phyloP scores from a whole-genome alignment of 2,113 vertebrate genomes.

The Rhynchomys soricoides region DNA sequence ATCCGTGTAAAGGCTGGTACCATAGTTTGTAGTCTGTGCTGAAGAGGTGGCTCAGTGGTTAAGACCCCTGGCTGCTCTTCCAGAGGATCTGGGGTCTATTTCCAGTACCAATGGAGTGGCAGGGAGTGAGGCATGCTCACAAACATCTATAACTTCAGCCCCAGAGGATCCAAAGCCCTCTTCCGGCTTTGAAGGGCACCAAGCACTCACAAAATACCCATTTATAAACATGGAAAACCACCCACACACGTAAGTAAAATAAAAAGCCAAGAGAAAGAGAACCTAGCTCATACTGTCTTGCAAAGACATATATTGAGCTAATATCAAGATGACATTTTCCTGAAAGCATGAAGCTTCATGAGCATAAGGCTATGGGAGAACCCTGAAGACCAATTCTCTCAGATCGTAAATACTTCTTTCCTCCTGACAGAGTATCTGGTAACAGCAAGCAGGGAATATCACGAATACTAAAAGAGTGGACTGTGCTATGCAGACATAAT shows the following conservation, averaged over 20 bases:
- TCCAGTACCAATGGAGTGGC: rapidly evolving
- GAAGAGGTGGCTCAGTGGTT: not conserved
- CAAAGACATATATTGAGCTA: conserved; percentile 26
- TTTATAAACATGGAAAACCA: not conserved
- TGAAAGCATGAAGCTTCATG: not conserved
- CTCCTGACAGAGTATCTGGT: not conserved
- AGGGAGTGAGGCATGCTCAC: no score
- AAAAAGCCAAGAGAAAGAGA: not conserved
- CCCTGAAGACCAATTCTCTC: not conserved
- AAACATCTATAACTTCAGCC: not conserved
- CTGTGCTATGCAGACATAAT: not conserved
- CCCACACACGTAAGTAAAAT: not conserved
- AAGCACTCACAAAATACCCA: not conserved
- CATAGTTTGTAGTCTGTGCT: not conserved
- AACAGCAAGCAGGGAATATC: not conserved
- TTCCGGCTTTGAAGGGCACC: no score
- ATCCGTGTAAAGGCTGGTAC: not conserved
- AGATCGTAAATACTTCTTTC: not conserved
- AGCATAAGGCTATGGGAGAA: not conserved
- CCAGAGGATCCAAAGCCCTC: not conserved
- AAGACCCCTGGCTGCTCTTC: not conserved
- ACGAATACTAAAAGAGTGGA: not conserved
- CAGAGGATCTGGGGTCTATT: not conserved
- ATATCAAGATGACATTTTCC: not conserved
- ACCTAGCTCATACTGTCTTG: not conserved